These are phyloP conservation scores for Harpagifer antarcticus DNA, from an alignment of 2,797 vertebrate species.

Conservation along the genomic window DNA sequence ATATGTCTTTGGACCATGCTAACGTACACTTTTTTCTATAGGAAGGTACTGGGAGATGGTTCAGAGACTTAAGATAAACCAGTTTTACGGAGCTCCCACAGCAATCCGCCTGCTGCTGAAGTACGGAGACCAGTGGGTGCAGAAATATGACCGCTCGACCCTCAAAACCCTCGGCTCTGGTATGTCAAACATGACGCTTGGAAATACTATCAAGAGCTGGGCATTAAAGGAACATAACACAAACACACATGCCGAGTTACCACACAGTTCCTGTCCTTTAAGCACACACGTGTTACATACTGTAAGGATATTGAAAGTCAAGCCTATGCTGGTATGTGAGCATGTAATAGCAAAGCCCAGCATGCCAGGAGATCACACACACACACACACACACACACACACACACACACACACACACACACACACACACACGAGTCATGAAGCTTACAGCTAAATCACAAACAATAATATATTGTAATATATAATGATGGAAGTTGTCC, in stretches of 20 bases:
- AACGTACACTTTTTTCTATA: slow-evolving; percentile 67
- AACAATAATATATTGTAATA: background rate
- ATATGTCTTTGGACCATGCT: background rate
- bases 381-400: background rate
- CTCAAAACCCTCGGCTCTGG: slow-evolving; percentile 94
- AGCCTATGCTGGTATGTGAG: background rate
- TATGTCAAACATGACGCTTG: slow-evolving; percentile 66
- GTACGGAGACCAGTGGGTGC: slow-evolving; percentile 93
- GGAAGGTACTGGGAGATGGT: slow-evolving; percentile 97
- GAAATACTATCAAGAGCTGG: too few species aligned
- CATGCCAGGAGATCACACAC: background rate
- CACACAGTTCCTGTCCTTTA: background rate
- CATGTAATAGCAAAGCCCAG: slow-evolving; percentile 8
- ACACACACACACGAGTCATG: background rate
- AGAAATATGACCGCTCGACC: slow-evolving; percentile 93
- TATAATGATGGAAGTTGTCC: background rate
- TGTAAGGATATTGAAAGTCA: slow-evolving; percentile 1
- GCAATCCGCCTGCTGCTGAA: slow-evolving; percentile 94
- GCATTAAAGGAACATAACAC: too few species aligned
- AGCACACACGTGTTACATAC: slow-evolving; percentile 24
- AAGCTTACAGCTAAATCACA: background rate
- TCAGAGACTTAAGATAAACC: slow-evolving; percentile 93
- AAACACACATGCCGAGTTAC: background rate
- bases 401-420: background rate
- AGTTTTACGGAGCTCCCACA: slow-evolving; percentile 96